Evolutionary conservation across 1,140 invertebrate genomes (phyloP).

Genomic region (Scaptomyza pallida): DNA sequence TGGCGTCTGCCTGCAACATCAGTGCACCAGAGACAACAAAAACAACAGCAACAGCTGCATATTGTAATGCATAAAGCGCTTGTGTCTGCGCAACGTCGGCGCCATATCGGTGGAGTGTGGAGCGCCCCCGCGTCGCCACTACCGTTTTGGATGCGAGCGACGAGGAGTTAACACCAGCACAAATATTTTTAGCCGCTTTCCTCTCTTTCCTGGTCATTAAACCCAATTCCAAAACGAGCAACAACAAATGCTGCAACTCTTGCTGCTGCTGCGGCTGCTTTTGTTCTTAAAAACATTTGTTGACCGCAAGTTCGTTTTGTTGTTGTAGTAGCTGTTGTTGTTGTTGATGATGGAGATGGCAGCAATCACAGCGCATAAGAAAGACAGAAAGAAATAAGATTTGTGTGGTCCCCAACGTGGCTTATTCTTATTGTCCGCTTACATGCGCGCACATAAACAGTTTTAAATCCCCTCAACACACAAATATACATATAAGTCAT

Average conservation of each 20-base stretch:
- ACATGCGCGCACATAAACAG: constrained; percentile 40
- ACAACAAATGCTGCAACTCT: constrained; percentile 15
- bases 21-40: constrained; percentile 2
- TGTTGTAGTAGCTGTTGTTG: constrained; percentile 15
- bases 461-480: constrained; percentile 21
- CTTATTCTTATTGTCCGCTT: constrained; percentile 45
- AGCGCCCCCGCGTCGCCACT: constrained; percentile 15
- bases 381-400: constrained; percentile 27
- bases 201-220: constrained; percentile 63
- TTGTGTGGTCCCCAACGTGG: constrained; percentile 48
- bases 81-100: constrained; percentile 38
- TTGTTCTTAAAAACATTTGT: constrained; percentile 71
- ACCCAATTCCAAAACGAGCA: constrained; percentile 54
- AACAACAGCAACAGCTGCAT: constrained; percentile 46
- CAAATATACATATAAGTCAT: no score
- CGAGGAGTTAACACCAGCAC: constrained; percentile 39
- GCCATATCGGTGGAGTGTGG: constrained; percentile 27
- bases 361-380: constrained; percentile 24
- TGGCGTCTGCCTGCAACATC: constrained; percentile 27
- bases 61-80: constrained; percentile 43
- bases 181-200: constrained; percentile 74
- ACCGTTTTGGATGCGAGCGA: neutral
- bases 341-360: constrained; percentile 44
- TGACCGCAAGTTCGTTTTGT: constrained; percentile 62
- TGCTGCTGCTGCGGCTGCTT: constrained; percentile 50